Base-by-base conservation (phyloP, 2,888 invertebrate genomes). In the Mechanitis messenoides region DNA sequence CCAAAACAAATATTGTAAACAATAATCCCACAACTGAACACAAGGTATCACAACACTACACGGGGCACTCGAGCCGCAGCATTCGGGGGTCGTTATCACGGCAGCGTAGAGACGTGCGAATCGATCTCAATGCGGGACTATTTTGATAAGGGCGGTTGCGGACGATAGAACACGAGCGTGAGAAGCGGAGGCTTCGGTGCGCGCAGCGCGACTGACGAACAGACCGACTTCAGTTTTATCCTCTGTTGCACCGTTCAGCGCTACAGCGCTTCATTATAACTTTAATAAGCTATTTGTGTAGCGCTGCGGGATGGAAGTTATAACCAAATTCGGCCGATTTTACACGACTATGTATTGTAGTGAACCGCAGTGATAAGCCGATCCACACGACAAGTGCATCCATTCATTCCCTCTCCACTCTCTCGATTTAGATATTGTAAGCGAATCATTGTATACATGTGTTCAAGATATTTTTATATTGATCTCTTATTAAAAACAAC, bases 81-180 rank as follows among this genome's bases (percentile, higher is more conserved):
- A 84, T 81, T 76, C 66, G 74, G 77, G 76, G 74, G 73, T 70
- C 70, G 72, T 81, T 83, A 82, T 83, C 81, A 83, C 74, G 74
- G 68, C 73, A 75, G 76, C 76, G 77, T 74, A 74, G 74, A 80
- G 79, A 82, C 79, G 79, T 79, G 79, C 83, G 81, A 85, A 89
- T 89, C 89, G 89, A 89, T 89, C 78, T 79, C 78, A 77, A 77
- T 78, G 81, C 81, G 80, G 79, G 80, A 79, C 72, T 79, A 80
- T 79, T 83, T 78, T 84, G 86, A 83, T 85, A 83, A 81, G 81
- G 79, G 78, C 71, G 74, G 70, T 71, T 72, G 71, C 71, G 71
- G 68, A 65, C 63, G 68, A 62, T 58, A 65, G 53, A 60, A 60
- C 56, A 62, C 58, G 45, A 56, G 53, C 60, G 53, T 45, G 58